Evolutionary conservation across 2,113 vertebrate genomes (phyloP).

Genomic region (Desmodus rotundus): DNA sequence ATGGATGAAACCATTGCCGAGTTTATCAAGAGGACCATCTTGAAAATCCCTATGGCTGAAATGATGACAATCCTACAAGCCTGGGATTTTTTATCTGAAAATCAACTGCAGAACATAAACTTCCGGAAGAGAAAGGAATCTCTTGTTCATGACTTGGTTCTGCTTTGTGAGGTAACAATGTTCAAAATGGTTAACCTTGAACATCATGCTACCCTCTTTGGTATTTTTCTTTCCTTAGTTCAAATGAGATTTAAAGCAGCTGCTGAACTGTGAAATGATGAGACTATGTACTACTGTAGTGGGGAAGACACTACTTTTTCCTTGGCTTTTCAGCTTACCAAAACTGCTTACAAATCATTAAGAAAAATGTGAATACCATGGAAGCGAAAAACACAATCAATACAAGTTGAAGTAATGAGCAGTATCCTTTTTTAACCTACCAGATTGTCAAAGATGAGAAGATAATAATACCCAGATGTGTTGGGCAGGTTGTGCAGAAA

Average conservation of each 20-base stretch:
- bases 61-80: conserved; percentile 78
- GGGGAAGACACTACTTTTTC: not conserved
- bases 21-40: conserved; percentile 83
- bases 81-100: conserved; percentile 86
- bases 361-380: not conserved
- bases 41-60: conserved; percentile 81
- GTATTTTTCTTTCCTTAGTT: not conserved
- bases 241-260: not conserved
- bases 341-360: not conserved
- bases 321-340: not conserved
- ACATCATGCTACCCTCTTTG: not conserved
- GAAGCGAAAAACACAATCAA: not conserved
- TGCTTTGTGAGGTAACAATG: conserved; percentile 83
- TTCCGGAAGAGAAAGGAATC: conserved; percentile 79
- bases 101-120: conserved; percentile 81
- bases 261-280: not conserved
- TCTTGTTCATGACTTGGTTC: conserved; percentile 80
- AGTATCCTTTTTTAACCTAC: not conserved
- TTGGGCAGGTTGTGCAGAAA: not conserved
- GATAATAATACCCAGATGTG: not conserved
- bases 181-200: not conserved
- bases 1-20: conserved; percentile 84
- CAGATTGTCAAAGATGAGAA: conserved; percentile 1
- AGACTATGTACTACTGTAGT: not conserved
- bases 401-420: not conserved